Evolutionary conservation across 2,113 vertebrate species (phyloP).

Genomic region (Oryzias curvinotus): DNA sequence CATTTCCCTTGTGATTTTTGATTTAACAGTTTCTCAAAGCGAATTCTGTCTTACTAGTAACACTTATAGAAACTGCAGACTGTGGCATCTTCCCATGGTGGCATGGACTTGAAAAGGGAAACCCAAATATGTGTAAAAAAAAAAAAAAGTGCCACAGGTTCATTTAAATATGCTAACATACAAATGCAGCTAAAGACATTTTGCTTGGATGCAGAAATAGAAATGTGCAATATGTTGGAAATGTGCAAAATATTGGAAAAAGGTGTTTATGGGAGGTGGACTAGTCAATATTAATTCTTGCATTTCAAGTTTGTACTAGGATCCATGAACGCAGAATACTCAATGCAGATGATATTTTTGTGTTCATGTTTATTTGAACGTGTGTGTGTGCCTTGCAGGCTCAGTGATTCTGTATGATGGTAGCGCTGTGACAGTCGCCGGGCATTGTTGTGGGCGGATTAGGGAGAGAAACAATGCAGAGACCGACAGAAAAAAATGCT

Average conservation of each 20-base stretch:
- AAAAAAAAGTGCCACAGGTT: slow-evolving; percentile 12
- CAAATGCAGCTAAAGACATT: slow-evolving; percentile 22
- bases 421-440: slow-evolving; percentile 23
- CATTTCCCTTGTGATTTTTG: slow-evolving; percentile 12
- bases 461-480: not conserved
- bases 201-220: slow-evolving; percentile 20
- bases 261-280: slow-evolving; percentile 3
- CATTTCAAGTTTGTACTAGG: not conserved
- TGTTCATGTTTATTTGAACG: not conserved
- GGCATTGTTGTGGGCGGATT: slow-evolving; percentile 51
- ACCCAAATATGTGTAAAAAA: slow-evolving; percentile 34
- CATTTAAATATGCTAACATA: slow-evolving; percentile 13
- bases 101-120: not conserved
- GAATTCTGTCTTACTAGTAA: slow-evolving; percentile 15
- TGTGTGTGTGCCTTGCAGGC: slow-evolving; percentile 18
- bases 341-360: slow-evolving; percentile 1
- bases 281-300: not conserved
- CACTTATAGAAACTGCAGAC: slow-evolving; percentile 10
- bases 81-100: slow-evolving; percentile 11
- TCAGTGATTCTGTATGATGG: slow-evolving; percentile 30
- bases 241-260: not conserved
- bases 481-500: not conserved
- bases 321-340: not conserved
- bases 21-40: slow-evolving; percentile 20
- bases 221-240: slow-evolving; percentile 12